These are phyloP conservation scores for Hipparchia sbordonii DNA, from an alignment of 2,888 invertebrate species.

Conservation along the genomic window DNA sequence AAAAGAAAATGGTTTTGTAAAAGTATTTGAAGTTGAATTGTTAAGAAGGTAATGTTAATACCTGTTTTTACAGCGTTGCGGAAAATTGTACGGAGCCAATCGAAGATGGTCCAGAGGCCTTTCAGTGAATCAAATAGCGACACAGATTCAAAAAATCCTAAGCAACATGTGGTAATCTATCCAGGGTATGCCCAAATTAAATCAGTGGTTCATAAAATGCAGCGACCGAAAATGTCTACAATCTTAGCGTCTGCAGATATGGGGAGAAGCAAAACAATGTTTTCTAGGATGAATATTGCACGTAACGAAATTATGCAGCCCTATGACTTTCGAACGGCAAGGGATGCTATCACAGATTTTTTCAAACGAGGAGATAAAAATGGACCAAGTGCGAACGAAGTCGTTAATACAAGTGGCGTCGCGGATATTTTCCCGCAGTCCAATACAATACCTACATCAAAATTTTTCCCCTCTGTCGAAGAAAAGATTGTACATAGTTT, in stretches of 20 bases:
- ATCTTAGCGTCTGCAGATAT: slow-evolving; percentile 55
- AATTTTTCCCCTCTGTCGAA: slow-evolving; percentile 56
- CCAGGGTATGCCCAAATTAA: slow-evolving; percentile 54
- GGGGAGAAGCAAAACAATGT: slow-evolving; percentile 48
- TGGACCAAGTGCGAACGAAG: background rate
- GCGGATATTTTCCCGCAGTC: slow-evolving; percentile 34
- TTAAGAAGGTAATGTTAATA: background rate
- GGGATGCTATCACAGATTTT: slow-evolving; percentile 48
- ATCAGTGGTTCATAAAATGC: slow-evolving; percentile 53
- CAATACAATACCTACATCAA: slow-evolving; percentile 53
- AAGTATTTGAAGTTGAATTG: background rate
- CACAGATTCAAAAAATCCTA: slow-evolving; percentile 36
- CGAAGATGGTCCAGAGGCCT: slow-evolving; percentile 73
- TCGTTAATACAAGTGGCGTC: background rate
- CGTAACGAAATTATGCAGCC: slow-evolving; percentile 43
- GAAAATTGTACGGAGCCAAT: slow-evolving; percentile 71
- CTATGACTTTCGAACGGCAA: slow-evolving; percentile 52
- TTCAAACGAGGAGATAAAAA: slow-evolving; percentile 36
- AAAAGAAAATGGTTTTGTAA: slow-evolving; percentile 33
- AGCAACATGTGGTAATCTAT: slow-evolving; percentile 46
- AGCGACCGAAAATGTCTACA: slow-evolving; percentile 59
- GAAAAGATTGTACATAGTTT: slow-evolving; percentile 47
- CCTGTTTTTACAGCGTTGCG: slow-evolving; percentile 61
- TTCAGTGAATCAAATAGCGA: slow-evolving; percentile 55
- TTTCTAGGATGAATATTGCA: slow-evolving; percentile 48